A percentile compares a stretch with the other conserved stretches of the same genome.
Conservation (phyloP, 2,888 invertebrate species). For the Andrena minutula region DNA sequence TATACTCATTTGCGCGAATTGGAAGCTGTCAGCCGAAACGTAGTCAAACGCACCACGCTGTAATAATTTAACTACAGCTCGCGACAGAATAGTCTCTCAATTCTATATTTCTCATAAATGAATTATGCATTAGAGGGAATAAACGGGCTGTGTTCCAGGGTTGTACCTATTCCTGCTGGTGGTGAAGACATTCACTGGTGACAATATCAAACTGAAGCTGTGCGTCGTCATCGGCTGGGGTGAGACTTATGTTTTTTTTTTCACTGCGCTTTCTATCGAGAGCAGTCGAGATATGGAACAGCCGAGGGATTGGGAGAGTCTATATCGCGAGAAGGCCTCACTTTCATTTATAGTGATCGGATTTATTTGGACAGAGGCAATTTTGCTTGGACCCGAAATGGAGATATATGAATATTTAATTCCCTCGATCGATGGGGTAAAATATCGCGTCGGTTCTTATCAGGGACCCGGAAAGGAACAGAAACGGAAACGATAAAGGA, state of each 20-base stretch:
- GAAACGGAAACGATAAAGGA: too few species aligned
- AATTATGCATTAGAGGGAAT: conserved; percentile 4
- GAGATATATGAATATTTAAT: too few species aligned
- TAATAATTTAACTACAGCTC: not conserved
- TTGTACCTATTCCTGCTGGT: conserved; percentile 95
- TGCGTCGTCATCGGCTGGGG: conserved; percentile 96
- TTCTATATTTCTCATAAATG: conserved; percentile 1
- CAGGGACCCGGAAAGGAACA: too few species aligned
- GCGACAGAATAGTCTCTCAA: not conserved
- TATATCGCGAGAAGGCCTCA: too few species aligned
- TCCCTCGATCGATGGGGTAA: too few species aligned
- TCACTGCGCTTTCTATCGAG: not conserved
- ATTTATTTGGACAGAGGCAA: too few species aligned
- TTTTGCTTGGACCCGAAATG: too few species aligned
- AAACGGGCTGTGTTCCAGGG: conserved; percentile 86
- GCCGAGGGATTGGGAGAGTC: not conserved
- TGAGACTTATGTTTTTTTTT: conserved; percentile 85
- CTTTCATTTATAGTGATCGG: too few species aligned
- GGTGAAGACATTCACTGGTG: conserved; percentile 94
- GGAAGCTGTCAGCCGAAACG: not conserved
- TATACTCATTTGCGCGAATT: not conserved
- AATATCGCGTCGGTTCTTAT: too few species aligned
- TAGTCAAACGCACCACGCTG: not conserved
- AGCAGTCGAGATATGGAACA: not conserved
- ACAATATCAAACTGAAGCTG: conserved; percentile 93